Evolutionary conservation across 2,888 invertebrate species (phyloP).

Genomic region (Melipona beecheii): DNA sequence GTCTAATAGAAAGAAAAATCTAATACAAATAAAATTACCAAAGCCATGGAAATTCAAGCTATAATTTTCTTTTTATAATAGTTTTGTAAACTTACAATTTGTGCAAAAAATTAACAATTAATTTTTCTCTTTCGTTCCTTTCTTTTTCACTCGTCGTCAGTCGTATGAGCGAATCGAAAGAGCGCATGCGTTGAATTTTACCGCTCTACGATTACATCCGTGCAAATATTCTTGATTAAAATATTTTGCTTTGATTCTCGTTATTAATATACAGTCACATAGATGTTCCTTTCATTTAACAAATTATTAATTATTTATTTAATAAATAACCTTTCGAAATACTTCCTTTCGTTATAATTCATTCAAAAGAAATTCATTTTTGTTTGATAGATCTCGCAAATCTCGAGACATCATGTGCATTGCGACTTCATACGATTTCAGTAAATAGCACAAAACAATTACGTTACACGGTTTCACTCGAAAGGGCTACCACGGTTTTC

Average conservation of each 20-base stretch:
- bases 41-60: neutral
- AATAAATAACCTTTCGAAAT: neutral
- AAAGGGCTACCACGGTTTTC: neutral
- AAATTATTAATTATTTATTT: neutral
- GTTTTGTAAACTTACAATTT: neutral
- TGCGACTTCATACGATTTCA: neutral
- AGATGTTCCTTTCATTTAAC: too few relatives aligned
- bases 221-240: neutral
- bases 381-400: neutral
- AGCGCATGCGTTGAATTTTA: neutral
- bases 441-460: neutral
- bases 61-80: neutral
- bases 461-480: conserved; percentile 9
- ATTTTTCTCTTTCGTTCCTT: too few relatives aligned
- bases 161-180: too few relatives aligned
- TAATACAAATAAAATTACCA: neutral
- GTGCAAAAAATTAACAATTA: neutral
- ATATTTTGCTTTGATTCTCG: neutral
- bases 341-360: neutral
- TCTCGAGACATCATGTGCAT: neutral
- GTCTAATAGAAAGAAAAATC: neutral
- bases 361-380: neutral
- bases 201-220: neutral
- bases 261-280: neutral
- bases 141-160: too few relatives aligned